Evolutionary conservation across 1,140 invertebrate genomes (phyloP).

Genomic region (Neodiprion pinetum): DNA sequence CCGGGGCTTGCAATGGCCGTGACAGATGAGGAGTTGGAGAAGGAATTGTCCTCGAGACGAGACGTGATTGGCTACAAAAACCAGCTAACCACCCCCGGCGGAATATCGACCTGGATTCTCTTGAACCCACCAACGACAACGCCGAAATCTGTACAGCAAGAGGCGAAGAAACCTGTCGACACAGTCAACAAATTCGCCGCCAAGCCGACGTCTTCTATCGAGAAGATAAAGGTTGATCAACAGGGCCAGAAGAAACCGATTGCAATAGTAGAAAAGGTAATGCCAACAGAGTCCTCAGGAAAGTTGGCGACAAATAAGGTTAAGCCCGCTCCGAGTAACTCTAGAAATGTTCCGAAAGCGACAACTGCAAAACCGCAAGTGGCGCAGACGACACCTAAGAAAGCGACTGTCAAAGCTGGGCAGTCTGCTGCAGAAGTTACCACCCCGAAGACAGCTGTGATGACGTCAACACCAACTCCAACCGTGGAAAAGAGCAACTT

Average conservation of each 20-base stretch:
- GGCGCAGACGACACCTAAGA: conserved; percentile 16
- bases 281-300: conserved; percentile 24
- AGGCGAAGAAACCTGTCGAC: conserved; percentile 13
- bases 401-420: neutral
- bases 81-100: conserved; percentile 69
- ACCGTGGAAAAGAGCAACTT: neutral
- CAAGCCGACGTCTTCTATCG: conserved; percentile 23
- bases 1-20: conserved; percentile 59
- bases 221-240: conserved; percentile 38
- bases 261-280: conserved; percentile 32
- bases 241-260: conserved; percentile 27
- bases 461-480: neutral
- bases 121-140: conserved; percentile 66
- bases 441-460: conserved; percentile 16
- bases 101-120: conserved; percentile 79
- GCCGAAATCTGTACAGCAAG: conserved; percentile 40
- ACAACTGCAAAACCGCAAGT: conserved; percentile 7
- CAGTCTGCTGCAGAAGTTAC: conserved; percentile 9
- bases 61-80: conserved; percentile 47
- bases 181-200: conserved; percentile 22
- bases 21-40: conserved; percentile 57
- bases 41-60: conserved; percentile 46
- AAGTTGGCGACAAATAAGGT: conserved; percentile 28
- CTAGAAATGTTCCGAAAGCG: neutral
- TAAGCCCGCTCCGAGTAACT: conserved; percentile 12